These are phyloP conservation scores for Luffia ferchaultella DNA, from an alignment of 2,888 invertebrate genomes.

Conservation along the genomic window DNA sequence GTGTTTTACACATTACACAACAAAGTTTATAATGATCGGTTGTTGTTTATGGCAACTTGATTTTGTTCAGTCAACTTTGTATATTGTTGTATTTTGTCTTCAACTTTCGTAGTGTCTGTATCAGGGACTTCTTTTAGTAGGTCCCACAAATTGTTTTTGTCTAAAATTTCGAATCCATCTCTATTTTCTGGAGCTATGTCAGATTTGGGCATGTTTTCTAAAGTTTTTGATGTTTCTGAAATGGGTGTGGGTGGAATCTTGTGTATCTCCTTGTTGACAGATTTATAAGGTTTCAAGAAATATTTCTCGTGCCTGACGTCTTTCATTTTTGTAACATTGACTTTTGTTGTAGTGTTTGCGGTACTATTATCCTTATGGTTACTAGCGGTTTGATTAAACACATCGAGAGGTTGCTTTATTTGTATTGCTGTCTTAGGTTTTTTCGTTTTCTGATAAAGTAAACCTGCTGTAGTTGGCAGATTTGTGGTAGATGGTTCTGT, in stretches of 20 bases:
- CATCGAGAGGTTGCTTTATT: constrained; percentile 38
- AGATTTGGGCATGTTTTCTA: constrained; percentile 29
- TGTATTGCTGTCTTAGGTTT: constrained; percentile 46
- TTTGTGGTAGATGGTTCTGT: not conserved
- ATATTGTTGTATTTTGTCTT: constrained; percentile 46
- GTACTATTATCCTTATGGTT: constrained; percentile 24
- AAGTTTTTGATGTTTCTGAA: constrained; percentile 54
- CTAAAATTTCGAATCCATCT: constrained; percentile 63
- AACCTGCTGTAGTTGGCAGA: not conserved
- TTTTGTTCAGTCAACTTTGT: constrained; percentile 35
- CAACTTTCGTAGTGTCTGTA: constrained; percentile 34
- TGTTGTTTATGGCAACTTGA: constrained; percentile 29
- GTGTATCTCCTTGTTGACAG: constrained; percentile 60
- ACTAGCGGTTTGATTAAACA: constrained; percentile 14
- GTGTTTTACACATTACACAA: constrained; percentile 52
- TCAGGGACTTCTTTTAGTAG: constrained; percentile 65
- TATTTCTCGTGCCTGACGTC: constrained; percentile 25
- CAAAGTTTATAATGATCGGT: constrained; percentile 53
- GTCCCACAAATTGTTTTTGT: constrained; percentile 70
- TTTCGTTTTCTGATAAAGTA: constrained; percentile 31
- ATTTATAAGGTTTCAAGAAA: constrained; percentile 39
- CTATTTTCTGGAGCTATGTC: constrained; percentile 57
- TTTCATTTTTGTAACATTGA: constrained; percentile 38
- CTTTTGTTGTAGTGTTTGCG: constrained; percentile 18
- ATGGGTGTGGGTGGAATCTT: constrained; percentile 53